These are phyloP conservation scores for Lipotes vexillifer DNA, from an alignment of 2,113 vertebrate genomes.

Conservation along the genomic window DNA sequence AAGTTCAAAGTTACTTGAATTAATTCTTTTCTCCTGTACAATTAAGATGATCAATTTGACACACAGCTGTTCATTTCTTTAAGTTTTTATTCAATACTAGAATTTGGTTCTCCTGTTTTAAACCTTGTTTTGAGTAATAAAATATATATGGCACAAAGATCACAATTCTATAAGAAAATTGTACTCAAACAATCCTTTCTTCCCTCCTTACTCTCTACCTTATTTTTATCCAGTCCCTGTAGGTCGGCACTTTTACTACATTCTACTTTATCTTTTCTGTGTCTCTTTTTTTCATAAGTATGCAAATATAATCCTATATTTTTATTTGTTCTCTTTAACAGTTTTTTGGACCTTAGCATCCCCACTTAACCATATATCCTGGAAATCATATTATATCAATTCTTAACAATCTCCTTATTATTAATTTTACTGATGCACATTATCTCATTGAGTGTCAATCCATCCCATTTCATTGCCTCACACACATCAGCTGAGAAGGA, in stretches of 20 bases:
- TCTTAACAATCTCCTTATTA: neutral
- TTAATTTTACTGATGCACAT: neutral
- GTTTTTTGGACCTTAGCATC: neutral
- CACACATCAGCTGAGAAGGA: neutral
- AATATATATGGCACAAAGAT: neutral
- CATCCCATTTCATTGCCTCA: neutral
- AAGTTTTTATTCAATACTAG: neutral
- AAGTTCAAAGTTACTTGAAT: neutral
- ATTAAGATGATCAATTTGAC: neutral
- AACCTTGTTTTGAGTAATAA: neutral
- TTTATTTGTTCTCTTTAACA: neutral
- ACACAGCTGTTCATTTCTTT: neutral
- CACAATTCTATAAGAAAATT: neutral
- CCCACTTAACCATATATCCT: neutral
- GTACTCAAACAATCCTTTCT: neutral
- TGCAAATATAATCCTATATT: neutral
- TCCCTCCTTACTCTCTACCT: neutral
- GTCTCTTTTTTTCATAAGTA: neutral
- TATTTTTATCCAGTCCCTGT: neutral
- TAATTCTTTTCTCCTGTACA: neutral
- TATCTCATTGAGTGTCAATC: neutral
- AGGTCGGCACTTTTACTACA: neutral
- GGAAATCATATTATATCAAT: neutral
- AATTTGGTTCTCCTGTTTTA: neutral
- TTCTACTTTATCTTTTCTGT: neutral